Percentiles rank a stretch among this genome's conserved stretches.
These are phyloP conservation scores for Synanthedon tipuliformis DNA, from an alignment of 2,888 invertebrate genomes.

Conservation along the genomic window DNA sequence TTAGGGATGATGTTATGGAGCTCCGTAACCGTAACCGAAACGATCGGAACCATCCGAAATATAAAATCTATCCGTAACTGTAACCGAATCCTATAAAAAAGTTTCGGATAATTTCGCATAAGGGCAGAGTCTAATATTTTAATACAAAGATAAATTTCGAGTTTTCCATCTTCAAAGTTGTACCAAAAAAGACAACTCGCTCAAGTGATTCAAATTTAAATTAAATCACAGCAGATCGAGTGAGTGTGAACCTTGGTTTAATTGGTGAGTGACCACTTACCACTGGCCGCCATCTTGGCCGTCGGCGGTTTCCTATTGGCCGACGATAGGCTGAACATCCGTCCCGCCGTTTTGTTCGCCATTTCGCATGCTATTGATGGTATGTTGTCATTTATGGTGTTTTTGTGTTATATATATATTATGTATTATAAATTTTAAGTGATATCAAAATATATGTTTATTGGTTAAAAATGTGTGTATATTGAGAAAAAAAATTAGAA, in stretches of 20 bases:
- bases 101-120: too few relatives aligned
- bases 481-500: background rate
- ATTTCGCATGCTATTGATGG: slow-evolving; percentile 38
- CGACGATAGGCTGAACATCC: slow-evolving; percentile 45
- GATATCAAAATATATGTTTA: background rate
- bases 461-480: slow-evolving; percentile 2
- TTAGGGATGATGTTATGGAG: too few relatives aligned
- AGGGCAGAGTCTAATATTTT: too few relatives aligned
- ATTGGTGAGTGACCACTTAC: slow-evolving; percentile 25
- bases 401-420: background rate
- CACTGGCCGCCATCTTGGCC: slow-evolving; percentile 37
- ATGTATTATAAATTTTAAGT: background rate
- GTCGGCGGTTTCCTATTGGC: slow-evolving; percentile 51
- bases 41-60: too few relatives aligned
- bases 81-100: too few relatives aligned
- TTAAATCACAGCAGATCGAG: too few relatives aligned
- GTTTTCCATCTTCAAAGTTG: too few relatives aligned
- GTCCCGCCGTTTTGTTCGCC: slow-evolving; percentile 43
- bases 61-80: too few relatives aligned
- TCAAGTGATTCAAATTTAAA: too few relatives aligned
- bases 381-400: background rate
- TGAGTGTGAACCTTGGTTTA: background rate
- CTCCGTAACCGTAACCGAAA: too few relatives aligned
- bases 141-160: too few relatives aligned
- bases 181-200: too few relatives aligned